Base-by-base conservation (phyloP, 1,140 invertebrate species). In the Argopecten irradians region DNA sequence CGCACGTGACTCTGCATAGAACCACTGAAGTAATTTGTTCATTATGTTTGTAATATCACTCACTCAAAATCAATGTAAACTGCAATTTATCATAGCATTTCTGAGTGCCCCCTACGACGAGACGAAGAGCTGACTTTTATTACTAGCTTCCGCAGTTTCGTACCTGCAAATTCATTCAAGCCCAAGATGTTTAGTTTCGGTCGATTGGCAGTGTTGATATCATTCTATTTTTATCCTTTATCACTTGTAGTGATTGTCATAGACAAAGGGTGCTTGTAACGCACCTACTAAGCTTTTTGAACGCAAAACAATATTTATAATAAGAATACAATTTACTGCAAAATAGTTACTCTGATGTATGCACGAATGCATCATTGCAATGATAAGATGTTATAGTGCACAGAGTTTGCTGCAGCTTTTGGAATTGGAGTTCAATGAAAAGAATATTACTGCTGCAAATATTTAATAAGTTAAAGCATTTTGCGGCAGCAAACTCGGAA, bases 21-120 rank as follows among this genome's bases (percentile, higher is more conserved):
- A 71, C 8, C 22, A 71, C 55, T 28, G n/a, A 28, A 71, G 55
- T 71, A 71, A 71, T 71, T 71, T 71, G 55, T 71, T 71, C 55
- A 71, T 71, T 71, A n/a, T 71, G 55, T 28, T 71, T 71, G 55
- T 5, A 71, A 71, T 71, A 71, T 71, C 55, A 71, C 55, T 71
- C 55, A 71, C 55, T 71, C 55, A 71, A 71, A 71, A n/a, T 71
- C 8, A 1, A 71, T 71, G 55, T 71, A n/a, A 71, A 71, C n/a
- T 28, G 55, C 28, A 28, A 71, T 71, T n/a, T 71, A 28, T 71
- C 55, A 71, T 71, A 71, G 55, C 55, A 71, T 71, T 71, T 71
- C 55, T 71, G 55, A 71, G 55, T 71, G 28, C 55, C 55, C 55
- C 55, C 55, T 71, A 71, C 55, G n/a, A 71, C 1, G 55, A 71